These are phyloP conservation scores for Drosophila bocki DNA, from an alignment of 1,140 invertebrate genomes.

Conservation along the genomic window DNA sequence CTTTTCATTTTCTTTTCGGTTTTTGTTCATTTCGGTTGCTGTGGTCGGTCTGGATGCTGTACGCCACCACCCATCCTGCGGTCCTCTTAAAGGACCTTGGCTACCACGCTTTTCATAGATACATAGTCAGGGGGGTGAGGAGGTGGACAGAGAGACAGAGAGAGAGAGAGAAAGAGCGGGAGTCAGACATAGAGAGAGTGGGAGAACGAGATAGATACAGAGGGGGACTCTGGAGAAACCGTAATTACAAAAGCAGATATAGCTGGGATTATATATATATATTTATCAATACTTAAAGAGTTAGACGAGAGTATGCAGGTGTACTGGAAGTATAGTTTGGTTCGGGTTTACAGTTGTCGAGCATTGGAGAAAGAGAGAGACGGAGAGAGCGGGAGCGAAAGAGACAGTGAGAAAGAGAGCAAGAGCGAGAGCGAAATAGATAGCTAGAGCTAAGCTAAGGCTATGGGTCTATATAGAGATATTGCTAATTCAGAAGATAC, in stretches of 20 bases:
- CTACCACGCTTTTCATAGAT: constrained; percentile 45
- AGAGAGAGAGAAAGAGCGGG: constrained; percentile 8
- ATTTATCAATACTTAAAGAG: constrained; percentile 22
- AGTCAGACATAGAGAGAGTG: constrained; percentile 24
- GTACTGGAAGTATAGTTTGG: constrained; percentile 47
- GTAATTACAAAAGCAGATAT: constrained; percentile 72
- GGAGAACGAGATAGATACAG: constrained; percentile 33
- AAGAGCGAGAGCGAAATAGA: constrained; percentile 33
- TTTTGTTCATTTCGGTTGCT: constrained; percentile 64
- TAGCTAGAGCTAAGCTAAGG: constrained; percentile 30
- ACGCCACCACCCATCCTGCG: constrained; percentile 58
- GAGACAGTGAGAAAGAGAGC: constrained; percentile 30
- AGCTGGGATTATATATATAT: constrained; percentile 17
- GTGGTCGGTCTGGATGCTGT: constrained; percentile 44
- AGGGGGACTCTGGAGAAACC: constrained; percentile 48
- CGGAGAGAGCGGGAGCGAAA: constrained; percentile 27
- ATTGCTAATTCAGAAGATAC: constrained; percentile 35
- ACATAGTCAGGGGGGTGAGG: constrained; percentile 37
- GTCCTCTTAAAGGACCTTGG: constrained; percentile 42
- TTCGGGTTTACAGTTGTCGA: constrained; percentile 46
- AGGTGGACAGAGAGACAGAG: constrained; percentile 21
- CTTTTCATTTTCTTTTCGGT: constrained; percentile 55
- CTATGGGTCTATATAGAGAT: constrained; percentile 21
- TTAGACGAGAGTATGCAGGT: constrained; percentile 45
- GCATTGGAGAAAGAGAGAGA: constrained; percentile 29